Conservation (phyloP, 2,797 vertebrate species). For the Prionace glauca region DNA sequence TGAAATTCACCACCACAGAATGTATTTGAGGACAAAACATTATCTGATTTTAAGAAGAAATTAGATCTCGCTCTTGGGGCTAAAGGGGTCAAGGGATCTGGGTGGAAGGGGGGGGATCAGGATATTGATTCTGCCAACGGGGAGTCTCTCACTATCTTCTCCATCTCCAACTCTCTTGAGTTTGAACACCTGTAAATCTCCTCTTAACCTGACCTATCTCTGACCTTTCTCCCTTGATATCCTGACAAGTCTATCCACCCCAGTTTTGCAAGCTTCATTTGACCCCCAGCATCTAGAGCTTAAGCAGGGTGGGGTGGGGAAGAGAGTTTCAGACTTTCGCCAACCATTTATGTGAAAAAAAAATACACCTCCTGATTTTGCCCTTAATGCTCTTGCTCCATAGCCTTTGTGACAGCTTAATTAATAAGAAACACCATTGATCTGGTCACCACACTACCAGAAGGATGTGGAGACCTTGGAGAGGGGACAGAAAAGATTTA, state of each 20-base stretch:
- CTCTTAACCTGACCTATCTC: background rate
- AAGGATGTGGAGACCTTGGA: too few relatives aligned
- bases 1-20: too few relatives aligned
- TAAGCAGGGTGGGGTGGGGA: background rate
- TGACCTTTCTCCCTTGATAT: background rate
- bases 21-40: too few relatives aligned
- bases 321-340: background rate
- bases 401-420: background rate
- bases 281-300: background rate
- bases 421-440: background rate
- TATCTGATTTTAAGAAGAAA: too few relatives aligned
- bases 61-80: too few relatives aligned
- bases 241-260: background rate
- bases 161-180: background rate
- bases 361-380: background rate
- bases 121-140: background rate
- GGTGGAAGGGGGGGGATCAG: too few relatives aligned
- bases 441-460: too few relatives aligned
- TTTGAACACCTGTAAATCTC: too few relatives aligned
- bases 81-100: too few relatives aligned
- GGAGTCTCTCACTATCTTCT: background rate
- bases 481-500: too few relatives aligned
- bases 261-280: background rate
- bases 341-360: background rate
- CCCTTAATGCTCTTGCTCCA: background rate